phyloP scores from a whole-genome alignment of 92 coral and sea anemone genomes.

The Virgularia gustaviana region DNA sequence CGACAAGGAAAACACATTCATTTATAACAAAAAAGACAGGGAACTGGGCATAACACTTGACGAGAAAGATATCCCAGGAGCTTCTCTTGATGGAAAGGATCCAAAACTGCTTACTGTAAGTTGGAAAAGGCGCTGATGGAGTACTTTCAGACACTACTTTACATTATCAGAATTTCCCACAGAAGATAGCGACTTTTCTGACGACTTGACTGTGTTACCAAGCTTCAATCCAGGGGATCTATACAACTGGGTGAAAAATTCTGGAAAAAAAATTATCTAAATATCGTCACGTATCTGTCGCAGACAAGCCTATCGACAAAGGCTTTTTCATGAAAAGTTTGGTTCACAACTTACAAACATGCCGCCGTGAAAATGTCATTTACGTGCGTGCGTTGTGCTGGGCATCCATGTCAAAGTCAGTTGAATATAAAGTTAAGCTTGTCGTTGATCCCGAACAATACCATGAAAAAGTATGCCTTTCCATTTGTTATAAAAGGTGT shows the following conservation, averaged over 20 bases:
- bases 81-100: background rate
- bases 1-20: background rate
- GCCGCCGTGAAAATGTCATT: background rate
- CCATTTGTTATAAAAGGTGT: too few relatives aligned
- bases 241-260: background rate
- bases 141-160: background rate
- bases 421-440: too few relatives aligned
- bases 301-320: background rate
- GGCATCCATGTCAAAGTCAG: background rate
- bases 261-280: background rate
- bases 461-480: background rate
- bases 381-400: background rate
- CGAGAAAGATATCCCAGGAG: too few relatives aligned
- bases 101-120: background rate
- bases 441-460: background rate
- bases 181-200: background rate
- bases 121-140: background rate
- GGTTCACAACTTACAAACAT: constrained; percentile 2
- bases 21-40: background rate
- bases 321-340: constrained; percentile 6
- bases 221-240: background rate
- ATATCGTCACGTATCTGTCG: background rate
- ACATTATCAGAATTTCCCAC: background rate
- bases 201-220: background rate
- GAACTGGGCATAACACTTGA: too few relatives aligned